Base-by-base conservation (phyloP, 2,113 vertebrate species). In the Ancistrus triradiatus region DNA sequence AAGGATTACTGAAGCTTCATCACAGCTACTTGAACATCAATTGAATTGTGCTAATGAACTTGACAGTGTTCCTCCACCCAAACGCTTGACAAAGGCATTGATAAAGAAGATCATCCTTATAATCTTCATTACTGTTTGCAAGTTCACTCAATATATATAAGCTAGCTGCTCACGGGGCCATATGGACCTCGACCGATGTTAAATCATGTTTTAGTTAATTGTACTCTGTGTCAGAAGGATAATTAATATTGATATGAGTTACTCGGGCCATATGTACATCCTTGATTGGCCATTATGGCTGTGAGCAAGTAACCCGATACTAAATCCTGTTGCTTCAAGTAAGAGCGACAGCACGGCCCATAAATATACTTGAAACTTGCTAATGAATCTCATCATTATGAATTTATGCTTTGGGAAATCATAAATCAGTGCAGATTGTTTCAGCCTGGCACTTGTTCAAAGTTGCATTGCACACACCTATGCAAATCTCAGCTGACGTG, bases 201-300 rank as follows among this genome's bases (percentile, higher is more conserved):
- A 70, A 74, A 73, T 83, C 72, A 77, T 80, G 77, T 75, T 78
- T 81, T 83, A 73, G 76, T 68, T 80, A 81, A 82, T 80, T 81
- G 73, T 67, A 69, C 60, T 63, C 68, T 63, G 38, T 59, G 67
- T 78, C 79, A 77, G 77, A 76, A 63, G 73, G 60, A 64, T 81
- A 78, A 83, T 82, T 80, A 82, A 80, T 83, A 83, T 80, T 78
- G 66, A 81, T 83, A 78, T 77, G 69, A 73, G 80, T 79, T 74
- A 80, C 72, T 77, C 70, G 70, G 67, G 77, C 70, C 68, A 70
- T 77, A 77, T 81, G 72, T 80, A 74, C 67, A 69, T 61, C 65
- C 73, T 44, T 81, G 75, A 81, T 80, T 78, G 72, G 70, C 70
- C 68, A 66, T 75, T 74, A 78, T 67, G 51, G 63, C 59, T 69